Evolutionary conservation across 2,113 vertebrate species (phyloP).

Genomic region (Zeus faber): DNA sequence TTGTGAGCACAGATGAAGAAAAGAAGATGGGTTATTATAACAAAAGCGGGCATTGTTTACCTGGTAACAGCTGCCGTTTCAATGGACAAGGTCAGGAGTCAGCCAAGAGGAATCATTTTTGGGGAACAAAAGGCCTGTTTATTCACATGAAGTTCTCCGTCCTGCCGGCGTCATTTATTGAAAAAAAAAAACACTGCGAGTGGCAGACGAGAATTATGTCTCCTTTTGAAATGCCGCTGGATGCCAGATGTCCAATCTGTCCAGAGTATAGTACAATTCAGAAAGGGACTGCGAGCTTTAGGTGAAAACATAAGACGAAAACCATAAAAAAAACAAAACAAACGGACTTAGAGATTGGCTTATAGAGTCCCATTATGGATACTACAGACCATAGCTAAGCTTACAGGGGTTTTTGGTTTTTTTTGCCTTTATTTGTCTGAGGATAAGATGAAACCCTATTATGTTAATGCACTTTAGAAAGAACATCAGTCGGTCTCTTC

Average conservation of each 20-base stretch:
- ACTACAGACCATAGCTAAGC: too few relatives aligned
- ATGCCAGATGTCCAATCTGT: constrained; percentile 19
- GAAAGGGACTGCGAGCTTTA: background rate
- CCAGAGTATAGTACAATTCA: too few relatives aligned
- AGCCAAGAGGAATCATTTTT: constrained; percentile 60
- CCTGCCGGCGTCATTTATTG: constrained; percentile 29
- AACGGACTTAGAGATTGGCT: too few relatives aligned
- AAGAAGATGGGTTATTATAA: constrained; percentile 62
- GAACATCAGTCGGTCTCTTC: too few relatives aligned
- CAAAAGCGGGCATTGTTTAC: constrained; percentile 64
- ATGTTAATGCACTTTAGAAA: too few relatives aligned
- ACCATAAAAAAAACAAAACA: background rate
- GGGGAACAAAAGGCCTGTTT: constrained; percentile 60
- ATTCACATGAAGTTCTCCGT: constrained; percentile 40
- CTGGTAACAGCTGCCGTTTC: constrained; percentile 49
- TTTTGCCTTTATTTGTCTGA: too few relatives aligned
- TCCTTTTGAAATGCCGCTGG: constrained; percentile 26
- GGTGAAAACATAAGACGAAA: background rate
- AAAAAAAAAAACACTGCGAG: constrained; percentile 40
- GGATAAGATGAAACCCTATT: too few relatives aligned
- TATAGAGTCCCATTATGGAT: too few relatives aligned
- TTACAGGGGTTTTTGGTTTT: too few relatives aligned
- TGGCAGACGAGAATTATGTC: constrained; percentile 29
- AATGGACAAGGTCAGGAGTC: constrained; percentile 61
- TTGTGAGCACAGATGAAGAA: constrained; percentile 65